A percentile compares a stretch with the other conserved stretches of the same genome.
phyloP scores from a whole-genome alignment of 2,888 invertebrate genomes.

The Empis stercorea region DNA sequence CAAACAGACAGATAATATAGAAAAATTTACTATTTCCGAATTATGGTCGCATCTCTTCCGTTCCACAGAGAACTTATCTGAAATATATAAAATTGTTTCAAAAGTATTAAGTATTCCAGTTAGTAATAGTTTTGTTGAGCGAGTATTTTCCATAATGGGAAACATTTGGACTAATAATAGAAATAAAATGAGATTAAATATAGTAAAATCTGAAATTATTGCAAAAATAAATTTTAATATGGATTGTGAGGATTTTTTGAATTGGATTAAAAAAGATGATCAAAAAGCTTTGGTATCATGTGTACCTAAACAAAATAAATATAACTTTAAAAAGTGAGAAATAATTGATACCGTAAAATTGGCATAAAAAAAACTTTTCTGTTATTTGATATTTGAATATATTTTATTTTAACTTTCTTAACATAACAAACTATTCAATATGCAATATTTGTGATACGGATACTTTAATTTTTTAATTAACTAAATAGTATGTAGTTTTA shows the following conservation, averaged over 20 bases:
- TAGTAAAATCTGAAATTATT: not conserved
- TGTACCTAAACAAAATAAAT: not conserved
- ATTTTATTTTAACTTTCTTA: not conserved
- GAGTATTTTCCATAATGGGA: not conserved
- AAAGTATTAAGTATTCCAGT: not conserved
- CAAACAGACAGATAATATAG: not conserved
- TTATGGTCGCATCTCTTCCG: constrained; percentile 1
- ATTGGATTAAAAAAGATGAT: constrained; percentile 1
- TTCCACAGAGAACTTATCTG: constrained; percentile 1
- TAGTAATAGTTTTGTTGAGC: not conserved
- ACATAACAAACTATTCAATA: not conserved
- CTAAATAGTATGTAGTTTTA: constrained; percentile 1
- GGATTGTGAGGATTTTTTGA: not conserved
- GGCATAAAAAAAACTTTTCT: not conserved
- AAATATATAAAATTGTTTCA: not conserved
- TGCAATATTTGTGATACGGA: not conserved
- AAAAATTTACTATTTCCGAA: not conserved
- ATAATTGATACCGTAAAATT: not conserved
- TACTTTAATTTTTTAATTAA: not conserved
- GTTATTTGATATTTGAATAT: not conserved
- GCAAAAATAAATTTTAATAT: constrained; percentile 1
- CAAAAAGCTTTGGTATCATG: not conserved
- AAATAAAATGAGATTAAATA: not conserved
- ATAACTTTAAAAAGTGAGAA: not conserved
- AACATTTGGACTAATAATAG: not conserved